Evolutionary conservation across 1,140 invertebrate genomes (phyloP).

Genomic region (Ceratosolen fusciceps): DNA sequence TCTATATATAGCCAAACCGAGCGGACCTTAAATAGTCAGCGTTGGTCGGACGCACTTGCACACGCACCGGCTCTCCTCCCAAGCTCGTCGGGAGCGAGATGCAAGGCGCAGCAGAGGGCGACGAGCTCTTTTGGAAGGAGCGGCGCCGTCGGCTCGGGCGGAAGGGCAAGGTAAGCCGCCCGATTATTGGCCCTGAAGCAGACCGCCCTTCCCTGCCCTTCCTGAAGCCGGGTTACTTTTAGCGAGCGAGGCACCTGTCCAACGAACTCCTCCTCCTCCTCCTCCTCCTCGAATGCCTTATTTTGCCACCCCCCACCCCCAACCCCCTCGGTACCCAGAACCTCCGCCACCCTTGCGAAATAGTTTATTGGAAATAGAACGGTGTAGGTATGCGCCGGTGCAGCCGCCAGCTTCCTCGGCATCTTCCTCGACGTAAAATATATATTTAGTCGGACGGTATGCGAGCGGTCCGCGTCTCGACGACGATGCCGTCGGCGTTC

Average conservation of each 20-base stretch:
- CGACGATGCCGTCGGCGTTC: background rate
- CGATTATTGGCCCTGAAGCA: slow-evolving; percentile 43
- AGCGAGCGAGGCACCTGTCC: background rate
- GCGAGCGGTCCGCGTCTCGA: background rate
- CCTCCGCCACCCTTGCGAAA: background rate
- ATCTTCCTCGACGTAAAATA: background rate
- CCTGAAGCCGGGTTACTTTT: slow-evolving; percentile 20
- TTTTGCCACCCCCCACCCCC: background rate
- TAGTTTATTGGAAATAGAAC: slow-evolving; percentile 30
- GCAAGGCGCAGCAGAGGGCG: slow-evolving; percentile 24
- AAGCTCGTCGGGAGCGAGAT: slow-evolving; percentile 30
- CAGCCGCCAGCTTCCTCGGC: background rate
- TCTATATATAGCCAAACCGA: slow-evolving; percentile 69
- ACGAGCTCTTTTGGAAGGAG: no score
- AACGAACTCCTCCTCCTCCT: background rate
- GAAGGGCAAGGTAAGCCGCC: slow-evolving; percentile 18
- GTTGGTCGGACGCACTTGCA: slow-evolving; percentile 46
- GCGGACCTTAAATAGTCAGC: slow-evolving; percentile 70
- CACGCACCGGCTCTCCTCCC: slow-evolving; percentile 49
- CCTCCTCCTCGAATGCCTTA: background rate
- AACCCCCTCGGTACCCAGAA: background rate
- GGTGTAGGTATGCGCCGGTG: background rate
- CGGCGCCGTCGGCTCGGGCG: no score
- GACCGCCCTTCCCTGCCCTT: background rate
- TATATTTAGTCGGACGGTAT: slow-evolving; percentile 1